A percentile compares a stretch with the other conserved stretches of the same genome.
phyloP scores from a whole-genome alignment of 2,113 vertebrate genomes.

The Bujurquina vittata region DNA sequence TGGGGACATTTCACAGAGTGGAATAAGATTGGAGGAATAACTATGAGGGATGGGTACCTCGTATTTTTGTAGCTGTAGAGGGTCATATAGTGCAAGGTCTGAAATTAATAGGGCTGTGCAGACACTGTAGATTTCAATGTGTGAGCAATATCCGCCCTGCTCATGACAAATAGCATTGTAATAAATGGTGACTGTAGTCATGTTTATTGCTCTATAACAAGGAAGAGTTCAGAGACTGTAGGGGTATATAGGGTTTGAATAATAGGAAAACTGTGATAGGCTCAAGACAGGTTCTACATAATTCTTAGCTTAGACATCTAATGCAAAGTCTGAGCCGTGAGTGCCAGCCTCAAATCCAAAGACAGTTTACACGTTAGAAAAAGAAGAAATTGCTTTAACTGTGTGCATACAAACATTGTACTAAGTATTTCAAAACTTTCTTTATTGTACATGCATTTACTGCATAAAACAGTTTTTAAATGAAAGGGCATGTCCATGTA shows the following conservation, averaged over 20 bases:
- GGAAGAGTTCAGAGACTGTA: conserved; percentile 8
- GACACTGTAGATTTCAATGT: conserved; percentile 12
- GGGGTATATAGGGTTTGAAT: not conserved
- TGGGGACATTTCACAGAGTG: conserved; percentile 15
- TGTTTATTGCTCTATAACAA: conserved; percentile 33
- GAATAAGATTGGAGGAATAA: conserved; percentile 29
- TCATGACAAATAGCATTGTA: conserved; percentile 27
- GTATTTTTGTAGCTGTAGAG: conserved; percentile 7
- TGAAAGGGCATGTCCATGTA: not conserved
- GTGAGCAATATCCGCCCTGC: conserved; percentile 11
- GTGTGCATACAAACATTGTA: not conserved
- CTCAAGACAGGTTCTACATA: not conserved
- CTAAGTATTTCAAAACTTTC: not conserved
- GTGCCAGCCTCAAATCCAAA: not conserved
- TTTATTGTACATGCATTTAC: not conserved
- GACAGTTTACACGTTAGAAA: not conserved
- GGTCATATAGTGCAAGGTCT: conserved; percentile 31
- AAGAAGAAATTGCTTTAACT: not conserved
- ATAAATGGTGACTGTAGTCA: conserved; percentile 39
- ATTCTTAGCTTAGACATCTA: not conserved
- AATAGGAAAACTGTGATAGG: not conserved
- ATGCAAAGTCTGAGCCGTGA: not conserved
- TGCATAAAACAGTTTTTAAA: not conserved
- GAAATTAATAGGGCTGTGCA: conserved; percentile 26
- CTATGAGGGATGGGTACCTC: not conserved